Conservation (phyloP, 1,140 invertebrate species). For the Solen grandis region DNA sequence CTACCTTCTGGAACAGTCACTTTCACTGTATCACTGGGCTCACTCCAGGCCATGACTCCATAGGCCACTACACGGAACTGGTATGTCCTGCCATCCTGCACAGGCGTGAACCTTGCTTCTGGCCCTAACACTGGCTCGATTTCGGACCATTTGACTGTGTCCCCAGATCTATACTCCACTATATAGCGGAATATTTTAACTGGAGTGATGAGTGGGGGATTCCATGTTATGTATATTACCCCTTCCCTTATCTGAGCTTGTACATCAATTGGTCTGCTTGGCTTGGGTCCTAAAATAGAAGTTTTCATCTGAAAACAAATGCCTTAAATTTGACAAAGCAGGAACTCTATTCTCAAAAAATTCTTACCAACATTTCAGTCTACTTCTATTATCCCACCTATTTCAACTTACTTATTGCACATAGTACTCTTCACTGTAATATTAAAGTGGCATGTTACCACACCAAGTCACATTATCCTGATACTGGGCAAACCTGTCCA, state of each 20-base stretch:
- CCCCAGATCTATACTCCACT: conserved; percentile 87
- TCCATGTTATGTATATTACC: conserved; percentile 91
- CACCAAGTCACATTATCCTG: no score
- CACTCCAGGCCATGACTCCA: conserved; percentile 64
- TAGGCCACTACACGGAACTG: conserved; percentile 62
- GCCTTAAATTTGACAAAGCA: no score
- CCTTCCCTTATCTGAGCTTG: conserved; percentile 89
- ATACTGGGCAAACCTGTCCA: no score
- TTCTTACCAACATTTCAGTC: no score
- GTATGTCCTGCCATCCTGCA: conserved; percentile 56
- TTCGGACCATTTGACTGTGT: conserved; percentile 87
- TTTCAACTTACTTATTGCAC: no score
- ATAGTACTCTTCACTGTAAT: no score
- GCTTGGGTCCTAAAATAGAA: conserved; percentile 88
- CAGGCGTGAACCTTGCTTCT: conserved; percentile 13
- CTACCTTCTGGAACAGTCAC: conserved; percentile 58
- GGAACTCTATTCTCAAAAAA: no score
- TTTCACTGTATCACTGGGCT: conserved; percentile 53
- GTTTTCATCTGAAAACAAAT: no score
- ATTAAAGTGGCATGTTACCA: no score
- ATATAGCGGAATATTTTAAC: conserved; percentile 89
- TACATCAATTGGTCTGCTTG: conserved; percentile 92
- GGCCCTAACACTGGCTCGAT: conserved; percentile 79
- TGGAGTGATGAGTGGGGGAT: conserved; percentile 88
- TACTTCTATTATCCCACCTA: no score